These are phyloP conservation scores for Marasmarcha lunaedactyla DNA, from an alignment of 2,888 invertebrate genomes.

Conservation along the genomic window DNA sequence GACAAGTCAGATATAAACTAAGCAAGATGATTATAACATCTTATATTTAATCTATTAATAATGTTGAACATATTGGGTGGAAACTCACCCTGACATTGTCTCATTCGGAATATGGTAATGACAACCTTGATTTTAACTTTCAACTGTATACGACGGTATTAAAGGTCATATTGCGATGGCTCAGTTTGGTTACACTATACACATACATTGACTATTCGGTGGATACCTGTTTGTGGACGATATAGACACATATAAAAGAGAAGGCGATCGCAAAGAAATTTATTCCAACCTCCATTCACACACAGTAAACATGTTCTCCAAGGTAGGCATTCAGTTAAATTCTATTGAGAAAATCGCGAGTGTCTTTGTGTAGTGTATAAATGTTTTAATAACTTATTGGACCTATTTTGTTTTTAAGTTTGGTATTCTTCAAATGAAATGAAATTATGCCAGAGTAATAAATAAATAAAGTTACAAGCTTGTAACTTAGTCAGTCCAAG, in stretches of 20 bases:
- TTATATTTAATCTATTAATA: too few relatives aligned
- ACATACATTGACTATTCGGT: not conserved
- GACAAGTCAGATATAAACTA: too few relatives aligned
- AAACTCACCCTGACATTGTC: slow-evolving; percentile 30
- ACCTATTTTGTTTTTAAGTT: too few relatives aligned
- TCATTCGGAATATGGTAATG: slow-evolving; percentile 14
- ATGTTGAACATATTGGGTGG: too few relatives aligned
- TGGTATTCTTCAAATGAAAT: too few relatives aligned
- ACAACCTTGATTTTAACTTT: not conserved
- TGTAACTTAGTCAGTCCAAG: too few relatives aligned
- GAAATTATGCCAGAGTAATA: too few relatives aligned
- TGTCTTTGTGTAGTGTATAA: too few relatives aligned
- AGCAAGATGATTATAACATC: too few relatives aligned
- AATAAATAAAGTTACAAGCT: too few relatives aligned
- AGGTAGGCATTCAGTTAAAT: slow-evolving; percentile 41
- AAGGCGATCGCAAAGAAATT: slow-evolving; percentile 34
- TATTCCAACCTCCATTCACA: slow-evolving; percentile 37
- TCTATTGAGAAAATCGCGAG: too few relatives aligned
- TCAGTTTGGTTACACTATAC: not conserved
- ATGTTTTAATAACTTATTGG: too few relatives aligned
- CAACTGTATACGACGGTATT: not conserved
- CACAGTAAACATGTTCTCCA: slow-evolving; percentile 41
- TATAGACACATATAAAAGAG: slow-evolving; percentile 43
- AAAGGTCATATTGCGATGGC: slow-evolving; percentile 1
- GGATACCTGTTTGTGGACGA: slow-evolving; percentile 39